Conservation (phyloP, 2,888 invertebrate genomes). For the Ormyrus nitidulus region DNA sequence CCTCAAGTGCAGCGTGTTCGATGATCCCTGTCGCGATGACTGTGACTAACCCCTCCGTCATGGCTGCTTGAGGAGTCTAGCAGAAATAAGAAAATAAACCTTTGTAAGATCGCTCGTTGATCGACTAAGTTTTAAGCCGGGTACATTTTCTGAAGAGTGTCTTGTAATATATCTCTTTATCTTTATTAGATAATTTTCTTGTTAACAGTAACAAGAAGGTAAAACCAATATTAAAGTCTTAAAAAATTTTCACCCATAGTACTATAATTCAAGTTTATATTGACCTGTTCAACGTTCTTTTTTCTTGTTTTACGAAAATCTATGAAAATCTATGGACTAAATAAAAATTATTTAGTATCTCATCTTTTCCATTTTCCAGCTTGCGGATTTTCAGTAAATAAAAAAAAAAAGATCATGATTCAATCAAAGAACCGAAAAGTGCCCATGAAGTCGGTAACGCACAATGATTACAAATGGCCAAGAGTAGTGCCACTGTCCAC, state of each 20-base stretch:
- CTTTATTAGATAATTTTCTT: too few species aligned
- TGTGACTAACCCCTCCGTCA: too few species aligned
- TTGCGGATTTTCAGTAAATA: neutral
- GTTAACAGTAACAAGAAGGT: too few species aligned
- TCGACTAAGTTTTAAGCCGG: neutral
- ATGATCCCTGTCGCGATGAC: too few species aligned
- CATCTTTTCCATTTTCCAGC: too few species aligned
- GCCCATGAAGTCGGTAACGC: conserved; percentile 71
- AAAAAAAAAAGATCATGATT: conserved; percentile 60
- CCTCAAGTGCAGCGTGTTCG: neutral
- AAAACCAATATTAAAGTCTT: too few species aligned
- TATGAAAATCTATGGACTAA: neutral
- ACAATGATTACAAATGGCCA: conserved; percentile 80
- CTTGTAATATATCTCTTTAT: too few species aligned
- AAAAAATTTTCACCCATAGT: too few species aligned
- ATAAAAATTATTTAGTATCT: neutral
- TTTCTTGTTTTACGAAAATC: neutral
- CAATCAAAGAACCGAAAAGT: conserved; percentile 62
- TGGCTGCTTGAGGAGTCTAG: neutral
- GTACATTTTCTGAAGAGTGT: too few species aligned
- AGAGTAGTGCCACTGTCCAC: conserved; percentile 78
- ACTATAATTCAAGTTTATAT: too few species aligned
- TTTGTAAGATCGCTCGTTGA: neutral
- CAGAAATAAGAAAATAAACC: neutral
- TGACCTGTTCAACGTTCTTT: neutral